Base-by-base conservation (phyloP, 2,113 vertebrate genomes). In the Cryptomyrus ogoouensis region DNA sequence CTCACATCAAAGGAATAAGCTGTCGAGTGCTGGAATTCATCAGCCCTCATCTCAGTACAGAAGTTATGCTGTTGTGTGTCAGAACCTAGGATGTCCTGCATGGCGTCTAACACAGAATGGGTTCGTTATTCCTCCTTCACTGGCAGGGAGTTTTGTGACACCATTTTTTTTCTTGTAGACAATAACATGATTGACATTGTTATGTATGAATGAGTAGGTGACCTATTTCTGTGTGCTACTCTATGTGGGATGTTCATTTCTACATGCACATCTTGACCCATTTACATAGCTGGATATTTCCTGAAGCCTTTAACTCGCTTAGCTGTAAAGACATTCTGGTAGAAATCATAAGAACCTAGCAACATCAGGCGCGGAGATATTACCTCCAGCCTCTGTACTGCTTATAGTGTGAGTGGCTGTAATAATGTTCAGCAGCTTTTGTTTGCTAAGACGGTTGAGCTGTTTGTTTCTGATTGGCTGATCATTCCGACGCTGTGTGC, bases 1-100 rank as follows among this genome's bases (percentile, higher is more conserved):
- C 53, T 90, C 89, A 53, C 17, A 90, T 74, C 83, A 89, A 93
- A 90, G 90, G 91, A 93, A 93, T 84, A 15, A 92, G 91, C 94
- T 93, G 53, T 47, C 83, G 88, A 70, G 91, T 66, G n/a, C 89
- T 90, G 89, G 42, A 66, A 66, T 66, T 44, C 42, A 10, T 27
- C 10, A 74, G 66, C 27, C 44, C 44, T 86, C 83, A 50, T 80
- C 77, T 89, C 66, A 47, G 9, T 85, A 47, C 24, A 27, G 42
- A 49, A 24, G 46, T 49, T 19, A 49, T 85, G 46, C 74, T 42
- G 35, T 5, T n/a, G 83, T 85, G 7, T 85, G 44, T 49, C 21
- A 44, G 83, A 85, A 24, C 12, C 15, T 15, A 27, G 12, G 8
- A 49, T 80, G 10, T 86, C n/a, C 44, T 47, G 83, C 47, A 15